These are phyloP conservation scores for Deroptyus accipitrinus DNA, from an alignment of 2,113 vertebrate species.

Conservation along the genomic window DNA sequence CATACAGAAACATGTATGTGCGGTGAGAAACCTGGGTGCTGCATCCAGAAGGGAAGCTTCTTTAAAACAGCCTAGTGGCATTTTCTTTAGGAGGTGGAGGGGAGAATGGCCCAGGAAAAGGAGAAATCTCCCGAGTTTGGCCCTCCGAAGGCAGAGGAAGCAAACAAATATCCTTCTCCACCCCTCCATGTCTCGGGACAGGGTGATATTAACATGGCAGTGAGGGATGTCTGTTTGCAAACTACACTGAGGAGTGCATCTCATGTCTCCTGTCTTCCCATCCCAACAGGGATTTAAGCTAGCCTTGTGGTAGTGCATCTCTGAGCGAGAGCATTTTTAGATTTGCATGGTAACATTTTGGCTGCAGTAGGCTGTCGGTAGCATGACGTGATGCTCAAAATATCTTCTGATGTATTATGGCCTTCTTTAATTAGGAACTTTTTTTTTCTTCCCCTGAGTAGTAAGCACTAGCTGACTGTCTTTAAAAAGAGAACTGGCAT, in stretches of 20 bases:
- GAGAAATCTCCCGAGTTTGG: background rate
- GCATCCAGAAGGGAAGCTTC: background rate
- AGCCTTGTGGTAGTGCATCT: background rate
- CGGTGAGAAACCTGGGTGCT: background rate
- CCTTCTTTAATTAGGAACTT: constrained; percentile 35
- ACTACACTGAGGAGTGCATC: background rate
- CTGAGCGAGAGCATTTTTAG: background rate
- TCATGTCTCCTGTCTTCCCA: background rate
- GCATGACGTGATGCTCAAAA: constrained; percentile 47
- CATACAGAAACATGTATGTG: background rate
- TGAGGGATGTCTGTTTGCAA: background rate
- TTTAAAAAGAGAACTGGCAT: background rate
- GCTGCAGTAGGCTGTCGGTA: background rate
- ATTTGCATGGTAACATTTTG: constrained; percentile 44
- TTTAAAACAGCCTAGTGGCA: background rate
- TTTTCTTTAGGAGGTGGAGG: background rate
- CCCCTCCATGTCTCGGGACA: background rate
- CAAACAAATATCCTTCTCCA: background rate
- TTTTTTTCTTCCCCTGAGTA: background rate
- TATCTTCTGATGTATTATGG: constrained; percentile 40
- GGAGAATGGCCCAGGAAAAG: background rate
- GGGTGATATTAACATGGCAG: background rate
- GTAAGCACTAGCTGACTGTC: background rate
- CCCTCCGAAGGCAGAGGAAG: background rate
- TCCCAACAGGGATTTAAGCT: background rate